Evolutionary conservation across 2,113 vertebrate genomes (phyloP).

Genomic region (Rhineura floridana): DNA sequence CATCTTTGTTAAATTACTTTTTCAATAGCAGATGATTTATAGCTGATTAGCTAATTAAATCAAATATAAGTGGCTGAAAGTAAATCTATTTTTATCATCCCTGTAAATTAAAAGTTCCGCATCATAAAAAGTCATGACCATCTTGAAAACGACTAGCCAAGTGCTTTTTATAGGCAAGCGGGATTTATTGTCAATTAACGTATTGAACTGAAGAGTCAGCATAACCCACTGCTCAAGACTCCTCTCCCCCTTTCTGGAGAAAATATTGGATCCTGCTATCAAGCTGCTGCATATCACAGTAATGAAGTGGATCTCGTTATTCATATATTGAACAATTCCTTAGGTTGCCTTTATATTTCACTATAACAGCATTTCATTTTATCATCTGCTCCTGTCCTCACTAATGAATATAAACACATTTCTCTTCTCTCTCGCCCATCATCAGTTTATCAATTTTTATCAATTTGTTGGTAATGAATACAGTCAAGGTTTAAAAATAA

Average conservation of each 20-base stretch:
- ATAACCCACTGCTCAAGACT: conserved; percentile 74
- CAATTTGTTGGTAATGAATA: conserved; percentile 77
- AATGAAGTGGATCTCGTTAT: conserved; percentile 77
- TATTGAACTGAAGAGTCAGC: conserved; percentile 86
- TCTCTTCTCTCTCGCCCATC: conserved; percentile 60
- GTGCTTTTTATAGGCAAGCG: conserved; percentile 81
- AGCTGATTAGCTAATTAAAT: conserved; percentile 89
- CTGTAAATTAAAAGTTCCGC: conserved; percentile 88
- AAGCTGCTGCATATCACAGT: conserved; percentile 71
- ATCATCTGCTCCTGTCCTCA: conserved; percentile 74
- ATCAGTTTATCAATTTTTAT: conserved; percentile 81
- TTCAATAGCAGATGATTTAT: conserved; percentile 87
- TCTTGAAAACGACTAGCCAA: conserved; percentile 87
- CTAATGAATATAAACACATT: conserved; percentile 81
- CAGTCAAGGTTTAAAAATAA: conserved; percentile 55
- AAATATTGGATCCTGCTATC: conserved; percentile 78
- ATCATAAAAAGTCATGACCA: conserved; percentile 88
- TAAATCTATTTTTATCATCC: conserved; percentile 90
- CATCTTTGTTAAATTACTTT: conserved; percentile 81
- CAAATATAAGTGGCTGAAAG: conserved; percentile 85
- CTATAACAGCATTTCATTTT: conserved; percentile 82
- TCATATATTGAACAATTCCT: conserved; percentile 80
- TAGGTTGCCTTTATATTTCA: conserved; percentile 78
- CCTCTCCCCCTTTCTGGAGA: conserved; percentile 54
- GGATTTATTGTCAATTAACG: conserved; percentile 89